phyloP scores from a whole-genome alignment of 2,888 invertebrate species.

The Drosophila mettleri region DNA sequence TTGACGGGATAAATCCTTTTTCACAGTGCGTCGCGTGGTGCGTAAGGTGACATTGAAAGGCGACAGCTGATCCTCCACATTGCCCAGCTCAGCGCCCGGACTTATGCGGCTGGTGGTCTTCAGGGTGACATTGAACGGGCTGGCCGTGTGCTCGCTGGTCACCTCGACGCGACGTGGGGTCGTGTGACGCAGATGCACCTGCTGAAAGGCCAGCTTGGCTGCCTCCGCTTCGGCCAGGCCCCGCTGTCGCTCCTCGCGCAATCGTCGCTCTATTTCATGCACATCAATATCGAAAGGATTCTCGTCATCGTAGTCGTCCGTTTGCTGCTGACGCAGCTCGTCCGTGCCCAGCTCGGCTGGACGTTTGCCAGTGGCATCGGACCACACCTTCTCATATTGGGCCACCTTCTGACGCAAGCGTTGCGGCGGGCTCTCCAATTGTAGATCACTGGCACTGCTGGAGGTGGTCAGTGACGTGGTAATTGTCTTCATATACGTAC shows the following conservation, averaged over 20 bases:
- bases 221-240: slow-evolving; percentile 85
- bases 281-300: slow-evolving; percentile 86
- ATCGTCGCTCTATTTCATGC: slow-evolving; percentile 87
- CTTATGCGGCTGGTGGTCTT: slow-evolving; percentile 84
- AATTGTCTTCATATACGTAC: slow-evolving; percentile 76
- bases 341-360: slow-evolving; percentile 79
- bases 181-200: slow-evolving; percentile 87
- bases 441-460: slow-evolving; percentile 42
- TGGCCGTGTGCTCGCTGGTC: slow-evolving; percentile 65
- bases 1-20: slow-evolving; percentile 60
- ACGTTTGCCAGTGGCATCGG: slow-evolving; percentile 84
- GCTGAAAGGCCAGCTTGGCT: slow-evolving; percentile 86
- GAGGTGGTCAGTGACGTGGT: slow-evolving; percentile 73
- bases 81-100: slow-evolving; percentile 68
- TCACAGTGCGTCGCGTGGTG: slow-evolving; percentile 63
- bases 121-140: slow-evolving; percentile 85
- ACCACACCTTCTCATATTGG: slow-evolving; percentile 93
- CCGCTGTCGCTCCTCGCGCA: slow-evolving; percentile 86
- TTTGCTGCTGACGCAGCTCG: slow-evolving; percentile 67
- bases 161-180: slow-evolving; percentile 85
- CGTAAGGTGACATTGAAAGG: slow-evolving; percentile 82
- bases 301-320: slow-evolving; percentile 71
- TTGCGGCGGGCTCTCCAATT: slow-evolving; percentile 62
- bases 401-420: slow-evolving; percentile 90
- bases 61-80: slow-evolving; percentile 70